Base-by-base conservation (phyloP, 2,113 vertebrate species). In the Sorex fumeus region DNA sequence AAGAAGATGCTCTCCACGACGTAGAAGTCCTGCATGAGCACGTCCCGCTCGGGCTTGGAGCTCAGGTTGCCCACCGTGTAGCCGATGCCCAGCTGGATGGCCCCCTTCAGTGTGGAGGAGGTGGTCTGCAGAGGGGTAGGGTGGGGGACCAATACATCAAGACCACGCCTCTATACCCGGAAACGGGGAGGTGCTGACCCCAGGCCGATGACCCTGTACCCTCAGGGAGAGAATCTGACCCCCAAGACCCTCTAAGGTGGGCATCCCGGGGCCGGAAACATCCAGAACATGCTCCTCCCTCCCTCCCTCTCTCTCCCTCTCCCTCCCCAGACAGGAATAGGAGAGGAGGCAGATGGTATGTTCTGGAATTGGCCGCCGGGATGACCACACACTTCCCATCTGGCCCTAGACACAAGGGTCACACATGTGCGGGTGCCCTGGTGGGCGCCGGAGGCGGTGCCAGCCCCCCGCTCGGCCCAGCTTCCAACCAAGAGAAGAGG, bases 1-100 rank as follows among this genome's bases (percentile, higher is more conserved):
- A 99, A 99, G 96, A 99, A 99, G 96, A 99, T 99, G 98, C 99
- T 99, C 96, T 99, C 99, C 95, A 99, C 99, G 71, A 99, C 99
- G 0, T 99, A 99, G 97, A 99, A 99, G 97, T 99, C 99, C 96
- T 99, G 99, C 99, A 99, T 99, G 92, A 99, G 97, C 79, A 99
- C 99, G 2, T 99, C 99, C 0, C 99, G 98, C 96, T 99, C 99
- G 0, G 99, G 99, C 96, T 99, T 99, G 94, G 99, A 99, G 97
- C 99, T 99, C 97, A 99, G 97, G 95, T 99, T 99, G 84, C 99
- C 99, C 27, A 99, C 99, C 0, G 99, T 99, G 97, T 99, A 99
- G 84, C 99, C 99, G 43, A 99, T 99, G n/a, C 99, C 99, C 28
- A 99, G 98, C 98, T 99, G 99, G 97, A 99, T 99, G 97, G 99